Evolutionary conservation across 1,140 invertebrate species (phyloP).

Genomic region (Pentalonia nigronervosa): DNA sequence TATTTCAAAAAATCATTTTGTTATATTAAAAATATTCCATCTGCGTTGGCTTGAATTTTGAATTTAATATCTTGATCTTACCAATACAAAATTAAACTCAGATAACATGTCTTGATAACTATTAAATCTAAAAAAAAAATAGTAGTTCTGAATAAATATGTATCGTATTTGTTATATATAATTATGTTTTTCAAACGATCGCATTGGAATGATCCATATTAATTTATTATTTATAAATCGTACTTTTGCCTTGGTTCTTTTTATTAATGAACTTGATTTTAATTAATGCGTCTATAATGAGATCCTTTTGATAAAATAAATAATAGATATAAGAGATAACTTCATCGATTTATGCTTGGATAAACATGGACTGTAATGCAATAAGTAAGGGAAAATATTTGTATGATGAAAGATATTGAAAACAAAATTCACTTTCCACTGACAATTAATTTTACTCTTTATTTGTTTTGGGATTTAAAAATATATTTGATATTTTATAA

Average conservation of each 20-base stretch:
- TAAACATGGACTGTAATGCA: neutral
- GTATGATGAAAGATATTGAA: neutral
- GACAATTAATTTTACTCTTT: neutral
- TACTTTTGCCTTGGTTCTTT: neutral
- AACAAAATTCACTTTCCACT: neutral
- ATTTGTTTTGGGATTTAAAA: neutral
- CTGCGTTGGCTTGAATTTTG: neutral
- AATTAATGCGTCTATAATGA: neutral
- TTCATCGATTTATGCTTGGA: slow-evolving; percentile 7
- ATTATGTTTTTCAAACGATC: neutral
- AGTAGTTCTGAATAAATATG: neutral
- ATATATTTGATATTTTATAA: neutral
- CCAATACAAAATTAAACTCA: neutral
- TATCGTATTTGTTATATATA: neutral
- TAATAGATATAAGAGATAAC: neutral
- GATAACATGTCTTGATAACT: neutral
- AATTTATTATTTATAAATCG: neutral
- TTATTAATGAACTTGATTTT: neutral
- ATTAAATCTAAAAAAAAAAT: neutral
- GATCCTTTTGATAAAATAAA: neutral
- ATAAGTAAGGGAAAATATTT: neutral
- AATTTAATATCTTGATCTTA: neutral
- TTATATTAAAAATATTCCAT: neutral
- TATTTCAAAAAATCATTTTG: too few species aligned
- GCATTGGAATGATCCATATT: neutral